Conservation (phyloP, 2,888 invertebrate genomes). For the Tryphoninae sp. region DNA sequence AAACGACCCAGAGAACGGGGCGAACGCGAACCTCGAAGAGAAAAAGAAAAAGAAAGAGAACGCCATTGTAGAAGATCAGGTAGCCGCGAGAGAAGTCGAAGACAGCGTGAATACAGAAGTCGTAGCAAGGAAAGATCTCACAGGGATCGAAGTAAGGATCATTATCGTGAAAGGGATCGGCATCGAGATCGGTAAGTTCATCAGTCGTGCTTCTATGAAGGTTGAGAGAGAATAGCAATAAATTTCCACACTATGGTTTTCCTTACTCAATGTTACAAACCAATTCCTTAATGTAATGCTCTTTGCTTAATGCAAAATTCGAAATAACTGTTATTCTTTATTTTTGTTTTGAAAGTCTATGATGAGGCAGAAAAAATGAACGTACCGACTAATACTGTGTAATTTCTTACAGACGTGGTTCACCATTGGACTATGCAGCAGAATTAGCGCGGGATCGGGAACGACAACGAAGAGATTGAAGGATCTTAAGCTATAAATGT, state of each 20-base stretch:
- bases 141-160: constrained; percentile 76
- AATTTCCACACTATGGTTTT: no score
- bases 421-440: constrained; percentile 78
- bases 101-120: constrained; percentile 78
- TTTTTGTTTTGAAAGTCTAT: not conserved
- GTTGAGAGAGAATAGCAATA: no score
- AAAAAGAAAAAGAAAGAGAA: constrained; percentile 75
- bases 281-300: no score
- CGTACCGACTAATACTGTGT: constrained; percentile 12
- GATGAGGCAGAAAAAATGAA: not conserved
- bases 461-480: constrained; percentile 79
- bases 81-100: constrained; percentile 74
- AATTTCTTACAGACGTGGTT: constrained; percentile 72
- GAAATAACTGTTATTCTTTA: not conserved
- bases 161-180: constrained; percentile 77
- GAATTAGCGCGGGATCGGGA: constrained; percentile 80
- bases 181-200: constrained; percentile 75
- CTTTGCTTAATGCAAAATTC: no score
- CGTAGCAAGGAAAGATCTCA: constrained; percentile 78
- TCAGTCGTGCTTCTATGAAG: not conserved
- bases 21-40: constrained; percentile 69
- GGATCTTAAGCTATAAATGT: constrained; percentile 59
- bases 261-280: no score
- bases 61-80: constrained; percentile 73
- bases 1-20: constrained; percentile 71